phyloP scores from a whole-genome alignment of 2,888 invertebrate species.

The Tuta absoluta region DNA sequence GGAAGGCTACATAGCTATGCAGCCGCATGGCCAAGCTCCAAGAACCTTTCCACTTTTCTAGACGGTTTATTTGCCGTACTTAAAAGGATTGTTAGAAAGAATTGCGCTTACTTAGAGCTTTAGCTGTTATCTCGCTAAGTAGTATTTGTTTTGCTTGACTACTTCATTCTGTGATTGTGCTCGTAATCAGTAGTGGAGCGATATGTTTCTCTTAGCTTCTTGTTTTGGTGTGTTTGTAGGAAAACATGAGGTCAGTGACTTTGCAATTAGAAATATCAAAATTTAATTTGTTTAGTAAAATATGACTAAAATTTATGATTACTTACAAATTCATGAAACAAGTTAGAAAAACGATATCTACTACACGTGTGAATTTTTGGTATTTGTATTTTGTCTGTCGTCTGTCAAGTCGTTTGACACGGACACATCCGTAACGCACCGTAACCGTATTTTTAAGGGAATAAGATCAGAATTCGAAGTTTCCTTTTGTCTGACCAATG shows the following conservation, averaged over 20 bases:
- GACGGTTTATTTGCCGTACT: constrained; percentile 43
- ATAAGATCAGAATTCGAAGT: too few species aligned
- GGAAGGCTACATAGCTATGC: background rate
- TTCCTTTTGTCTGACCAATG: too few species aligned
- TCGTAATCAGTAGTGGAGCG: background rate
- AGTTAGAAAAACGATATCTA: too few species aligned
- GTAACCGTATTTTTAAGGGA: too few species aligned
- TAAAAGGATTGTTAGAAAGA: constrained; percentile 41
- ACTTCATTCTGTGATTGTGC: constrained; percentile 15
- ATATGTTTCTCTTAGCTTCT: background rate
- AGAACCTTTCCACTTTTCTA: constrained; percentile 3
- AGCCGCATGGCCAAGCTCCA: constrained; percentile 1
- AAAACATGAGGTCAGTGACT: background rate
- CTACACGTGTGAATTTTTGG: too few species aligned
- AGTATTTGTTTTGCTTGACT: constrained; percentile 17
- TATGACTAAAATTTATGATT: too few species aligned
- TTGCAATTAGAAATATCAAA: background rate
- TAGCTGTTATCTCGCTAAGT: constrained; percentile 20
- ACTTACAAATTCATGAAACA: too few species aligned
- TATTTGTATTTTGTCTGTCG: too few species aligned
- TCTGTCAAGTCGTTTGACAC: too few species aligned
- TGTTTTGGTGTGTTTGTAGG: background rate
- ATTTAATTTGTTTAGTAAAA: background rate
- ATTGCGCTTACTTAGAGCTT: constrained; percentile 37
- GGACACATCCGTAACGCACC: too few species aligned